These are phyloP conservation scores for Micronisus gabar DNA, from an alignment of 2,113 vertebrate genomes.

Conservation along the genomic window DNA sequence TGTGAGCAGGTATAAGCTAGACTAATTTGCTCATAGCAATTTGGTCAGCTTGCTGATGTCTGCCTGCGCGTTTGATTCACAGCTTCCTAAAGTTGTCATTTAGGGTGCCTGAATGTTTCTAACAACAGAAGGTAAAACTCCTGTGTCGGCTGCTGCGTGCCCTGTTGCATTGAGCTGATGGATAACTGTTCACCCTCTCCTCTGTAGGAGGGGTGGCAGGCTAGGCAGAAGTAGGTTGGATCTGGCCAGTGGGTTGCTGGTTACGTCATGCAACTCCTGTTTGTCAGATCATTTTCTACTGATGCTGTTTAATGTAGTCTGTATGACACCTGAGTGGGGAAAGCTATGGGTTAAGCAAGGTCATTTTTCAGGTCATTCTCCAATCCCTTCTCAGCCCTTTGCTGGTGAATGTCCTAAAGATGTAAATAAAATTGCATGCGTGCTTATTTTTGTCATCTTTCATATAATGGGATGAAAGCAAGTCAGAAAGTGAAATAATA, in stretches of 20 bases:
- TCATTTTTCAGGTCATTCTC: background rate
- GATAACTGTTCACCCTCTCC: background rate
- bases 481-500: background rate
- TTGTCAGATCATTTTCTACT: background rate
- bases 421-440: background rate
- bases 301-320: background rate
- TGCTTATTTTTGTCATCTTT: background rate
- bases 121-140: background rate
- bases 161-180: fast-evolving
- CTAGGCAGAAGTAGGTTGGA: background rate
- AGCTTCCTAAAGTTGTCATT: background rate
- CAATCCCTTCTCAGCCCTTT: background rate
- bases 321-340: background rate
- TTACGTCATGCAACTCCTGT: background rate
- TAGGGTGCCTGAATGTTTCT: background rate
- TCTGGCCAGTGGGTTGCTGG: background rate
- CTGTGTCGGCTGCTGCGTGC: background rate
- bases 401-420: background rate
- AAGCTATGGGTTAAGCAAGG: background rate
- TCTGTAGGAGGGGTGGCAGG: background rate
- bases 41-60: background rate
- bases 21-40: background rate
- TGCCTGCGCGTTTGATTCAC: background rate
- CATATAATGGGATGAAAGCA: background rate
- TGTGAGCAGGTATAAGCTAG: background rate